Evolutionary conservation across 2,888 invertebrate genomes (phyloP).

Genomic region (Drosophila lacicola): DNA sequence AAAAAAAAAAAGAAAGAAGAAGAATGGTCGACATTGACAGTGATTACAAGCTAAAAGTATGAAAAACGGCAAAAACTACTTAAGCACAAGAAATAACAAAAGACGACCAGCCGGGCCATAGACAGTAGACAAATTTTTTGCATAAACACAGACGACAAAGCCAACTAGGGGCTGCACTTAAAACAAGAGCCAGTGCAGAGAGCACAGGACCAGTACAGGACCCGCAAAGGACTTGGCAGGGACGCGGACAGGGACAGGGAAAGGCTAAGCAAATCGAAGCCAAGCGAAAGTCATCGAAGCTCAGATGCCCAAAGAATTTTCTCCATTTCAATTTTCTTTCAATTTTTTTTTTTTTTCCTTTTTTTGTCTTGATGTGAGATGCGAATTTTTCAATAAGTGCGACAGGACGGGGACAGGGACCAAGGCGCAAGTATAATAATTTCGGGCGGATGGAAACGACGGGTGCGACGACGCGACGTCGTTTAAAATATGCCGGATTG

Average conservation of each 20-base stretch:
- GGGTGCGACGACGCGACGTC: conserved; percentile 48
- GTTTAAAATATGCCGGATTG: conserved; percentile 79
- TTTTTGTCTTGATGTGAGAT: conserved; percentile 50
- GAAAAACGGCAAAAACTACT: conserved; percentile 81
- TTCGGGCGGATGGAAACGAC: conserved; percentile 28
- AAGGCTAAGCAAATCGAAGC: conserved; percentile 47
- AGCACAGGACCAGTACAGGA: conserved; percentile 22
- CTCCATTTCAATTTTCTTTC: conserved; percentile 17
- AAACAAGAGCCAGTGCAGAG: conserved; percentile 63
- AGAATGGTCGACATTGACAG: conserved; percentile 77
- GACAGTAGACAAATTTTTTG: conserved; percentile 79
- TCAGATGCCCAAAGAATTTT: conserved; percentile 56
- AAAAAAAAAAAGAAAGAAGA: conserved; percentile 13
- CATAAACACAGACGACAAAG: conserved; percentile 81
- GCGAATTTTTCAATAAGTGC: conserved; percentile 81
- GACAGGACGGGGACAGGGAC: conserved; percentile 37
- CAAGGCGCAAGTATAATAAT: conserved; percentile 70
- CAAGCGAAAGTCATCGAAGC: conserved; percentile 65
- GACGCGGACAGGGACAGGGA: neutral
- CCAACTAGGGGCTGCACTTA: conserved; percentile 78
- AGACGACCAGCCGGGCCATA: conserved; percentile 46
- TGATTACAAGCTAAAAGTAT: conserved; percentile 81
- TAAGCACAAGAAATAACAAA: conserved; percentile 80
- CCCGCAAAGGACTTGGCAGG: conserved; percentile 19
- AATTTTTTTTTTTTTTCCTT: conserved; percentile 3